A percentile compares a stretch with the other conserved stretches of the same genome.
phyloP scores from a whole-genome alignment of 2,888 invertebrate genomes.

The Glyphotaelius pellucidus region DNA sequence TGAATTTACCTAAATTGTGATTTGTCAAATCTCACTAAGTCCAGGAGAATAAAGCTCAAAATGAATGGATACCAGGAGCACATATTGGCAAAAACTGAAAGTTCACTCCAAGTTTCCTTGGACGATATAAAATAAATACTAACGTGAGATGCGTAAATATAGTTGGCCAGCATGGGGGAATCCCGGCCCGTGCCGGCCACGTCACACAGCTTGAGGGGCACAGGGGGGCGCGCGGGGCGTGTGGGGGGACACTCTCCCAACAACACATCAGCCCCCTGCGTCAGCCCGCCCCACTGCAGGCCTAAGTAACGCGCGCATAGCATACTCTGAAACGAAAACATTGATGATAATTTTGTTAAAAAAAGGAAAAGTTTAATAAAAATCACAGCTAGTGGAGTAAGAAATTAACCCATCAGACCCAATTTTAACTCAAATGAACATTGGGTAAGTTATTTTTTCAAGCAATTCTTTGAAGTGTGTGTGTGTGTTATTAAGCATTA shows the following conservation, averaged over 20 bases:
- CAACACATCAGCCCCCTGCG: slow-evolving; percentile 75
- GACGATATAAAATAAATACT: not conserved
- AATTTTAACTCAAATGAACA: too few relatives aligned
- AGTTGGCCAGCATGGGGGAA: slow-evolving; percentile 88
- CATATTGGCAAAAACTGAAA: not conserved
- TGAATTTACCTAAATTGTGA: too few relatives aligned
- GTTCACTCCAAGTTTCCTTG: not conserved
- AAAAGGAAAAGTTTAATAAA: too few relatives aligned
- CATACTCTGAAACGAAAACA: slow-evolving; percentile 70
- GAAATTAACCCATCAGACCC: too few relatives aligned
- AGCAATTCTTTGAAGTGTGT: too few relatives aligned
- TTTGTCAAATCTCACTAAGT: too few relatives aligned
- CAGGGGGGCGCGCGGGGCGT: slow-evolving; percentile 73
- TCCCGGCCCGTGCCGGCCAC: slow-evolving; percentile 87
- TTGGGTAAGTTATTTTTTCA: too few relatives aligned
- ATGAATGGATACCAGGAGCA: not conserved
- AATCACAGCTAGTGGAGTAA: too few relatives aligned
- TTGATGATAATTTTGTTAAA: not conserved
- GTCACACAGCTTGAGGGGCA: slow-evolving; percentile 89
- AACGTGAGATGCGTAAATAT: slow-evolving; percentile 84
- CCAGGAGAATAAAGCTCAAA: too few relatives aligned
- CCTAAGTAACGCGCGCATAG: slow-evolving; percentile 74
- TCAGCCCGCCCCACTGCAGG: slow-evolving; percentile 69
- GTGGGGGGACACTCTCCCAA: slow-evolving; percentile 74
- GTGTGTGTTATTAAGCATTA: too few relatives aligned